Percentiles rank a stretch among this genome's conserved stretches.
These are phyloP conservation scores for Syrmaticus mikado DNA, from an alignment of 2,113 vertebrate genomes.

Conservation along the genomic window DNA sequence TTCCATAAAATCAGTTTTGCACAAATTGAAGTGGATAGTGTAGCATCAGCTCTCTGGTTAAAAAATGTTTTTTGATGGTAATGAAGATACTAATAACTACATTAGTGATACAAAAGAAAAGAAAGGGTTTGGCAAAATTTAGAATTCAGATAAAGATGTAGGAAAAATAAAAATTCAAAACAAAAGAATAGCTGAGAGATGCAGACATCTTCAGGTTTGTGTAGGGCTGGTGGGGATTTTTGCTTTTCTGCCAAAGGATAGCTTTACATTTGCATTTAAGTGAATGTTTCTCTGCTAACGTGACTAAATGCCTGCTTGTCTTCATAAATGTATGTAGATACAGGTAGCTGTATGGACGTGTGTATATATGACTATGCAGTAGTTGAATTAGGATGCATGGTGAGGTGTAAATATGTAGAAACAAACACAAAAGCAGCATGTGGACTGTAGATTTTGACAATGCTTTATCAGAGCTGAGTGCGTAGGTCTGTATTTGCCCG, in stretches of 20 bases:
- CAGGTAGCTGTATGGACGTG: not conserved
- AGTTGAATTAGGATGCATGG: not conserved
- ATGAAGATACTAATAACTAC: not conserved
- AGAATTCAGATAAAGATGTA: not conserved
- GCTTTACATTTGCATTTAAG: not conserved
- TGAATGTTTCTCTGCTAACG: not conserved
- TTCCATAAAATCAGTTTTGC: not conserved
- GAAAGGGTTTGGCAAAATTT: not conserved
- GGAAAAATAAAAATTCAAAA: not conserved
- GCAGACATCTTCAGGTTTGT: not conserved
- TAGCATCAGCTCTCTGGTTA: not conserved
- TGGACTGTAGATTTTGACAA: not conserved
- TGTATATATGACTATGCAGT: not conserved
- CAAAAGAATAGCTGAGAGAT: not conserved
- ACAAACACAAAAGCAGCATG: not conserved
- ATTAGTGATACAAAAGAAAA: not conserved
- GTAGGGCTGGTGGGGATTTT: not conserved
- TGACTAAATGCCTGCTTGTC: not conserved
- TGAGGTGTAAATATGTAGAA: not conserved
- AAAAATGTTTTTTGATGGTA: not conserved
- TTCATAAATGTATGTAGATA: not conserved
- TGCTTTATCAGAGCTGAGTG: not conserved
- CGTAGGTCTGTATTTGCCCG: not conserved
- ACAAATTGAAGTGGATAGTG: not conserved
- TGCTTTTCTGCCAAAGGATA: not conserved